These are phyloP conservation scores for Vannuccia rotundouncinata DNA, from an alignment of 2,888 invertebrate genomes.

Conservation along the genomic window DNA sequence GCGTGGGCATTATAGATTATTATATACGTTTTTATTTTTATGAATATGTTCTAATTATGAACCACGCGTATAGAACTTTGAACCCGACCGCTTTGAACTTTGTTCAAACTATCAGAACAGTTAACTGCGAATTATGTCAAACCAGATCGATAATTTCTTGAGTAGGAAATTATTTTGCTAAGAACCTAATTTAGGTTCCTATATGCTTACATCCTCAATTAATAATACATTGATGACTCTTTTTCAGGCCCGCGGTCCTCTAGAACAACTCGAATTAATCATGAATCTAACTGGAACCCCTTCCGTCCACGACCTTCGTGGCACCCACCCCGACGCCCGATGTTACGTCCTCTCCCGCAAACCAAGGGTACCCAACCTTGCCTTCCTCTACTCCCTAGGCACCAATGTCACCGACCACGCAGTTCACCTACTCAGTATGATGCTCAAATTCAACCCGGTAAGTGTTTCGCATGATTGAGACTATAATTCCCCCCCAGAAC, in stretches of 20 bases:
- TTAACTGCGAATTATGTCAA: no score
- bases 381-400: conserved; percentile 65
- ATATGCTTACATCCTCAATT: no score
- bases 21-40: no score
- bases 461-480: conserved; percentile 50
- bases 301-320: conserved; percentile 85
- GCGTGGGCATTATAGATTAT: background rate
- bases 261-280: conserved; percentile 78
- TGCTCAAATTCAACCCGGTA: conserved; percentile 96
- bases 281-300: conserved; percentile 95
- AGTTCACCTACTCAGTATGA: conserved; percentile 88
- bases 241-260: conserved; percentile 35
- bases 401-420: conserved; percentile 82
- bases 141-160: background rate
- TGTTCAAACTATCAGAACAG: no score
- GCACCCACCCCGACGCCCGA: conserved; percentile 79
- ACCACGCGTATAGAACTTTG: no score
- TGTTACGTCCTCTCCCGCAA: conserved; percentile 17
- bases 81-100: no score
- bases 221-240: no score
- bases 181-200: no score
- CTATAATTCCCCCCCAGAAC: no score
- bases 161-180: background rate
- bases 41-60: no score
- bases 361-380: conserved; percentile 56